phyloP scores from a whole-genome alignment of 2,113 vertebrate genomes.

The Megaceryle torquata region DNA sequence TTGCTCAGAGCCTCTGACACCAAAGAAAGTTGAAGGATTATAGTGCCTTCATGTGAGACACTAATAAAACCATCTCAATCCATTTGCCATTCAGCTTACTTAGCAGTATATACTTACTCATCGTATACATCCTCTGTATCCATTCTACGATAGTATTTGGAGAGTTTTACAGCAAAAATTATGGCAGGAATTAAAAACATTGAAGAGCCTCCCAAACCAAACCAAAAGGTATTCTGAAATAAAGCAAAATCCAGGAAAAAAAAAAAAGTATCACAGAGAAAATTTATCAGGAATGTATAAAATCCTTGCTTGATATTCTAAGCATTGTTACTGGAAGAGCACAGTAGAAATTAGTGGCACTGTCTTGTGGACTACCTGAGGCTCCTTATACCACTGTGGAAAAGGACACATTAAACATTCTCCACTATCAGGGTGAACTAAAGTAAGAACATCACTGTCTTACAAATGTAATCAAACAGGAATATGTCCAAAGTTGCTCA shows the following conservation, averaged over 20 bases:
- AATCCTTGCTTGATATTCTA: neutral
- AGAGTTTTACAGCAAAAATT: constrained; percentile 89
- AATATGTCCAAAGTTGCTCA: neutral
- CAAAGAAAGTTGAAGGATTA: neutral
- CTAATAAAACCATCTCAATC: neutral
- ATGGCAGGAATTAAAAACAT: constrained; percentile 88
- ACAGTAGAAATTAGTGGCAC: neutral
- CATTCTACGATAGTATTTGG: constrained; percentile 96
- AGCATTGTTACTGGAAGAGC: neutral
- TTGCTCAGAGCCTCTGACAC: neutral
- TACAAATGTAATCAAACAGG: neutral
- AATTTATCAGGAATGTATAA: neutral
- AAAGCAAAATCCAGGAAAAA: neutral
- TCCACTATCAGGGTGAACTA: neutral
- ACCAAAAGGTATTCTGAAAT: constrained; percentile 93
- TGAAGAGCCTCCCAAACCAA: constrained; percentile 88
- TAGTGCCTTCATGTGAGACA: fast-evolving
- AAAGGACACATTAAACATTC: neutral
- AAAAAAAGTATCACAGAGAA: neutral
- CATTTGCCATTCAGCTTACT: neutral
- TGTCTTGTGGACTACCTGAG: neutral
- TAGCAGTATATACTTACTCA: constrained; percentile 80
- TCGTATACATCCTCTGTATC: constrained; percentile 97
- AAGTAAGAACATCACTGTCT: neutral
- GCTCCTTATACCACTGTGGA: neutral